Conservation (phyloP, 2,888 invertebrate species). For the Thereva nobilitata region DNA sequence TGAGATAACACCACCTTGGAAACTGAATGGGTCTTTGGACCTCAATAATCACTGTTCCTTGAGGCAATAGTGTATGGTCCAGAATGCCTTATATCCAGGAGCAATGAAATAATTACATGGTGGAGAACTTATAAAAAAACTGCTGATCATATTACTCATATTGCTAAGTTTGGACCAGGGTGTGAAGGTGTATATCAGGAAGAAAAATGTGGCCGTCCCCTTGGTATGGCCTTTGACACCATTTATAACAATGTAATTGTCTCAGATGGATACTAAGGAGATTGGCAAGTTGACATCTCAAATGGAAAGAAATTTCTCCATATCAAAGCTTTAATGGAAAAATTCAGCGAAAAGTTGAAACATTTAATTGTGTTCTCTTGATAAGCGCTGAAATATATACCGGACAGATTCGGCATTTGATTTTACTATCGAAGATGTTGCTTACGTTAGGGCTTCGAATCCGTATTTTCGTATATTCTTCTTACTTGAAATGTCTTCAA, state of each 20-base stretch:
- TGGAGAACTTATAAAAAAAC: constrained; percentile 77
- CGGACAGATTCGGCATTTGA: constrained; percentile 85
- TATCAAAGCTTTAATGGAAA: constrained; percentile 70
- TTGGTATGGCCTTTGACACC: constrained; percentile 84
- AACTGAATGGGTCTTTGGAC: constrained; percentile 65
- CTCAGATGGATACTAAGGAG: constrained; percentile 85
- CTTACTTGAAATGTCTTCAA: constrained; percentile 68
- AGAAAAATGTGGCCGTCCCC: constrained; percentile 84
- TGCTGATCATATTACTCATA: constrained; percentile 71
- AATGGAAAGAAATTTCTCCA: constrained; percentile 71
- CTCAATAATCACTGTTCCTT: constrained; percentile 67
- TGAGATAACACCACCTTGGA: constrained; percentile 59
- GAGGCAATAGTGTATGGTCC: constrained; percentile 75
- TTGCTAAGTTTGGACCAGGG: constrained; percentile 74
- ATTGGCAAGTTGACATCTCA: constrained; percentile 81
- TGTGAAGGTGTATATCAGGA: constrained; percentile 78
- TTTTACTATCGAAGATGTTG: constrained; percentile 72
- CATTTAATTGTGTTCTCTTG: constrained; percentile 77
- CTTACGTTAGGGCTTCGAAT: constrained; percentile 69
- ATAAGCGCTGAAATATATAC: constrained; percentile 81
- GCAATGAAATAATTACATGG: constrained; percentile 81
- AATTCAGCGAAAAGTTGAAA: constrained; percentile 61
- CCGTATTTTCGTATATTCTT: constrained; percentile 69
- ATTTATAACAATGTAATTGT: constrained; percentile 70
- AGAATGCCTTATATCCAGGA: constrained; percentile 75